Evolutionary conservation across 1,140 invertebrate genomes (phyloP).

Genomic region (Orchesella cincta): DNA sequence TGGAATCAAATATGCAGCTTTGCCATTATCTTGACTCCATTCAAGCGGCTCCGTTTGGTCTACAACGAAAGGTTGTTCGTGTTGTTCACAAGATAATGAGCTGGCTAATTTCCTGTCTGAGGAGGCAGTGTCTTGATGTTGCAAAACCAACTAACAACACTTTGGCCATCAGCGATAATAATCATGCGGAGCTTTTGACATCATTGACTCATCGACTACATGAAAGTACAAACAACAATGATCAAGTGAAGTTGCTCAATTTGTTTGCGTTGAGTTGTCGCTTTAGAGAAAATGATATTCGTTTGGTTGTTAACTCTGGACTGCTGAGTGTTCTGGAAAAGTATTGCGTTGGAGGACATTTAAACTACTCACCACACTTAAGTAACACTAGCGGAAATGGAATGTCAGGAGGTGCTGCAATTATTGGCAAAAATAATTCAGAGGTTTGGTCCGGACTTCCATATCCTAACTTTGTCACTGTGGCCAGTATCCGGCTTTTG

Average conservation of each 20-base stretch:
- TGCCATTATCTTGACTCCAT: conserved; percentile 61
- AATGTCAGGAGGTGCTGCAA: not conserved
- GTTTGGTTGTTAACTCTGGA: conserved; percentile 63
- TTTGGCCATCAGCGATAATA: not conserved
- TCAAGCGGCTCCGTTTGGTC: conserved; percentile 54
- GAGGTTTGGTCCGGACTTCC: conserved; percentile 42
- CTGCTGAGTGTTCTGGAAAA: conserved; percentile 60
- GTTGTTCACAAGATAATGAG: conserved; percentile 57
- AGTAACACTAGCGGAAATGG: no score
- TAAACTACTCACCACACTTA: no score
- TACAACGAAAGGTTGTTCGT: conserved; percentile 57
- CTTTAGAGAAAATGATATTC: conserved; percentile 64
- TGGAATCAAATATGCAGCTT: conserved; percentile 52
- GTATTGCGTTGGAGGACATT: not conserved
- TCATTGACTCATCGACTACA: not conserved
- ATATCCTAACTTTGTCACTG: conserved; percentile 51
- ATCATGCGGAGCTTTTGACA: no score
- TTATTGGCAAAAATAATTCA: conserved; percentile 31
- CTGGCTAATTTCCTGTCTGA: conserved; percentile 50
- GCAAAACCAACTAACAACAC: conserved; percentile 49
- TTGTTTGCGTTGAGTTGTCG: conserved; percentile 64
- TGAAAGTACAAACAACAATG: conserved; percentile 6
- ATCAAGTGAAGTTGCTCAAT: conserved; percentile 57
- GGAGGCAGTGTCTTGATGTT: conserved; percentile 47
- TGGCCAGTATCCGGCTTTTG: conserved; percentile 59